Percentiles rank a stretch among this genome's conserved stretches.
These are phyloP conservation scores for Pygoscelis adeliae DNA, from an alignment of 2,113 vertebrate species.

Conservation along the genomic window DNA sequence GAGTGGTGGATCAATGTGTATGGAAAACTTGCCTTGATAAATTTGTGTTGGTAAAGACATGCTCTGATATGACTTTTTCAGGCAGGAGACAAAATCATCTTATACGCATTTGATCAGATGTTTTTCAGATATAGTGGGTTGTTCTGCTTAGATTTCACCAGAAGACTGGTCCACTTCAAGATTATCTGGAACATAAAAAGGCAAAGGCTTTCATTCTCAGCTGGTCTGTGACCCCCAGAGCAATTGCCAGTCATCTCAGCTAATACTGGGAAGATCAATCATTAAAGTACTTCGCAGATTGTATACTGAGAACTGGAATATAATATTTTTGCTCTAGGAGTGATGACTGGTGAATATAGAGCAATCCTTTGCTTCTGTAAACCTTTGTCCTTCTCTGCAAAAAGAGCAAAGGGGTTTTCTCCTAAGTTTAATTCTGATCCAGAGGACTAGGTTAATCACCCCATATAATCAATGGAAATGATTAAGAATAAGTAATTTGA, in stretches of 20 bases:
- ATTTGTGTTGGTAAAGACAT: background rate
- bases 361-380: background rate
- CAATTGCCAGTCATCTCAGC: background rate
- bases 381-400: background rate
- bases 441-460: background rate
- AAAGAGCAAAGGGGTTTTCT: background rate
- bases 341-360: background rate
- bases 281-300: background rate
- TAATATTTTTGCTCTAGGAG: background rate
- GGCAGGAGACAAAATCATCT: background rate
- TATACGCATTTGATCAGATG: rapidly evolving
- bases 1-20: background rate
- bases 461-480: background rate
- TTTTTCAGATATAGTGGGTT: background rate
- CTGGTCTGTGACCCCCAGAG: background rate
- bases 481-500: background rate
- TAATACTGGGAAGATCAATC: background rate
- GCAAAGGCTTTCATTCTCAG: background rate
- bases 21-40: background rate
- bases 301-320: background rate
- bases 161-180: background rate
- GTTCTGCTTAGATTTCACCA: background rate
- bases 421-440: background rate
- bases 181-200: background rate
- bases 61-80: background rate